Evolutionary conservation across 2,888 invertebrate species (phyloP).

Genomic region (Cephus rjabovi): DNA sequence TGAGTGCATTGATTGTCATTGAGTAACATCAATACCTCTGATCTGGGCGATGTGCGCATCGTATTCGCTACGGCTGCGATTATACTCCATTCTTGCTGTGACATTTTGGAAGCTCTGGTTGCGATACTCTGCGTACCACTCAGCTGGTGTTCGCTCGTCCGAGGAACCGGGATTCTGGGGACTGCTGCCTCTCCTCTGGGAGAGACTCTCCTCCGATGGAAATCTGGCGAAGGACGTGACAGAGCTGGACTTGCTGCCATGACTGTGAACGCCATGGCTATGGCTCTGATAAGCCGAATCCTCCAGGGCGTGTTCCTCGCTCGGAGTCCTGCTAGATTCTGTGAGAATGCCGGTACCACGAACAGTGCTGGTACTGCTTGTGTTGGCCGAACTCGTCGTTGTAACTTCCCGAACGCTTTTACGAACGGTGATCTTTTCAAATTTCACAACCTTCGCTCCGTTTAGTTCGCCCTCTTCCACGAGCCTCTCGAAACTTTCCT

Average conservation of each 20-base stretch:
- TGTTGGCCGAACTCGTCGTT: conserved; percentile 38
- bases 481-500: conserved; percentile 69
- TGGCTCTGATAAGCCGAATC: conserved; percentile 74
- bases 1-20: neutral
- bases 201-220: conserved; percentile 70
- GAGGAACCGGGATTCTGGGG: conserved; percentile 40
- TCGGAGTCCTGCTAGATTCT: conserved; percentile 68
- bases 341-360: conserved; percentile 34
- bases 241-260: conserved; percentile 69
- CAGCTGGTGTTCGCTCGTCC: conserved; percentile 62
- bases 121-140: conserved; percentile 73
- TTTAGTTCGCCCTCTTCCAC: conserved; percentile 77
- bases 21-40: conserved; percentile 74
- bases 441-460: conserved; percentile 77
- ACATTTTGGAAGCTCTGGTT: conserved; percentile 74
- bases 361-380: conserved; percentile 12
- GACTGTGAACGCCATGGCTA: conserved; percentile 62
- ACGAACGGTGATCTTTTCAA: conserved; percentile 77
- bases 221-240: conserved; percentile 68
- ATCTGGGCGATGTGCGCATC: conserved; percentile 89
- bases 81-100: conserved; percentile 77
- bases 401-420: conserved; percentile 73
- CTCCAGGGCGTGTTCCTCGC: conserved; percentile 69
- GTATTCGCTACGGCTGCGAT: conserved; percentile 84
- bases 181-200: conserved; percentile 35